Base-by-base conservation (phyloP, 2,113 vertebrate species). In the Corythornis vintsioides region DNA sequence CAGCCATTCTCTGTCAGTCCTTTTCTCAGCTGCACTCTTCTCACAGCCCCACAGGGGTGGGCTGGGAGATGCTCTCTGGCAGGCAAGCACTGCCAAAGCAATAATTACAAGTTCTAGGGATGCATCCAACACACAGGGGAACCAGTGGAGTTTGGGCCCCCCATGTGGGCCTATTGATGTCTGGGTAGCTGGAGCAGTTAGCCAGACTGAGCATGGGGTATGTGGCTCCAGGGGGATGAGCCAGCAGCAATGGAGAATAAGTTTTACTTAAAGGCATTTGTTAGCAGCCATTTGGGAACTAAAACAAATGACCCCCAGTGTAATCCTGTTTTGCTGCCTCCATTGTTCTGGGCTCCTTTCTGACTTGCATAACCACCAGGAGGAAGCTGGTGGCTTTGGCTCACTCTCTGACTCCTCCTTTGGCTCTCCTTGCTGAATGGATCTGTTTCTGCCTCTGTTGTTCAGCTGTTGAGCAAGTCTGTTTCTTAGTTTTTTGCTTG, bases 311-410 rank as follows among this genome's bases (percentile, higher is more conserved):
- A 86, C 67, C 60, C 59, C 59, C 75, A 77, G 64, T 48, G 86
- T 77, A 65, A 93, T 83, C 52, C 50, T 86, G 33, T 74, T 89
- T 60, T 88, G 25, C 64, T 91, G 67, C 67, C 43, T 83, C 65
- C 72, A 74, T 95, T 94, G 88, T 94, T 93, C 75, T 75, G n/a
- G 21, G 47, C 29, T 56, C 14, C 69, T 63, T 85, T 82, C 55
- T 91, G 83, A n/a, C 67, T 89, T 72, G 65, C 79, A n/a, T 8
- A 89, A 67, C 78, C 81, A 76, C 77, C 77, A 93, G 70, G 74
- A 94, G 72, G 75, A 91, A 89, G 73, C 52, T 89, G 82, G 78
- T 92, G 85, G 60, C 79, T 91, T 94, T 93, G 87, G 55, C 63
- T 33, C 31, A 45, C n/a, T 53, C 50, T 61, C 45, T 52, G 21